Base-by-base conservation (phyloP, 2,888 invertebrate genomes). In the Himalopsyche japonica region DNA sequence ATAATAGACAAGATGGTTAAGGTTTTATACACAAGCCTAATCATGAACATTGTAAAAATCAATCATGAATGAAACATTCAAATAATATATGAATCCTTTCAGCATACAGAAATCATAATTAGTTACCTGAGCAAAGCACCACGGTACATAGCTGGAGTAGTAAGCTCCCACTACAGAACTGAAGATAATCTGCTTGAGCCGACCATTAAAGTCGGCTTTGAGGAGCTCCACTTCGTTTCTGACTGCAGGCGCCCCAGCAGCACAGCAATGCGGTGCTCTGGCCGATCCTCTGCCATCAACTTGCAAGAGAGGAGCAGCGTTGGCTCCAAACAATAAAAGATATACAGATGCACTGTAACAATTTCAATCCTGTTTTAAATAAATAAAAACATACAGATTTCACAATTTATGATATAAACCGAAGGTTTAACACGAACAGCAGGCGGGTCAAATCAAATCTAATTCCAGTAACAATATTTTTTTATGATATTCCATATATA, bases 121-220 rank as follows among this genome's bases (percentile, higher is more conserved):
- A 43, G 12, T 70, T 91, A 97, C 97, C 93, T 96, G 96, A 47
- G 97, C 96, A 92, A 98, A 97, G 89, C 96, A 96, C 88, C 97
- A 96, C 0, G 98, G 98, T 84, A 98, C 94, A 89, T 98, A 96
- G 83, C 97, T 96, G 70, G 97, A 95, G 89, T 97, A 98, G 89
- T 98, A 98, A 0, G 97, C 96, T 88, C 96, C 96, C 7, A 97
- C 90, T 76, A 98, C 93, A 0, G 98, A 96, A 87, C 95, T 94
- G 89, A 96, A 97, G 1, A 99, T 92, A 83, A 98, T 95, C 90
- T 97, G 97, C 90, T 98, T 98, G 88, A 98, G 93, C 49, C 98
- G 93, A 87, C 94, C 93, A 89, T 98, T 98, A 89, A 99, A 98
- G 90, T 98, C 98, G 47, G 94, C 94, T 87, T 96, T 94, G 8